Evolutionary conservation across 2,113 vertebrate genomes (phyloP).

Genomic region (Emydocephalus ijimae): DNA sequence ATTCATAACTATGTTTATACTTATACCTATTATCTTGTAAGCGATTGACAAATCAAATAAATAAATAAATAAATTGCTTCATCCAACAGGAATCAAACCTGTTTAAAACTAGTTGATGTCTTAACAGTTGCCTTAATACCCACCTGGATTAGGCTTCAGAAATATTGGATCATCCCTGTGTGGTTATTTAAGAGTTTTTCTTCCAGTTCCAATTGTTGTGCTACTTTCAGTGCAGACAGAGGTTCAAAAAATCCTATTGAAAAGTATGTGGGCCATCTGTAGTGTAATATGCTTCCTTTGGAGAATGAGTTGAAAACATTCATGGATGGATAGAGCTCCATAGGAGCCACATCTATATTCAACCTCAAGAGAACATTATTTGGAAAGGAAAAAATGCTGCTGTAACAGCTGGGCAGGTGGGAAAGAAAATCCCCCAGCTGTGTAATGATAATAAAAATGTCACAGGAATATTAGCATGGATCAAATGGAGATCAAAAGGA

Average conservation of each 20-base stretch:
- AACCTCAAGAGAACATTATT: background rate
- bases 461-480: background rate
- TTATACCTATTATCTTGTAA: too few species aligned
- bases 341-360: background rate
- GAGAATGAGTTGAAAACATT: background rate
- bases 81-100: background rate
- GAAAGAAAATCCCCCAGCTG: background rate
- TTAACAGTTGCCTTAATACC: background rate
- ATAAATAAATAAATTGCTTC: too few species aligned
- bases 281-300: background rate
- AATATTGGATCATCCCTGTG: background rate
- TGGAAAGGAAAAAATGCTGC: background rate
- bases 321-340: background rate
- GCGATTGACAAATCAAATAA: too few species aligned
- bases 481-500: background rate
- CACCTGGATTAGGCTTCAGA: background rate
- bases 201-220: background rate
- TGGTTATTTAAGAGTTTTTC: background rate
- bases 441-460: constrained; percentile 7
- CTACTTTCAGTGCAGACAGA: background rate
- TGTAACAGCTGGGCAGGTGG: background rate
- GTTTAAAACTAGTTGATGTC: background rate
- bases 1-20: too few species aligned
- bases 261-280: background rate
- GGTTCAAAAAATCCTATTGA: background rate